Conservation (phyloP, 1,140 invertebrate species). For the Hestina assimilis region DNA sequence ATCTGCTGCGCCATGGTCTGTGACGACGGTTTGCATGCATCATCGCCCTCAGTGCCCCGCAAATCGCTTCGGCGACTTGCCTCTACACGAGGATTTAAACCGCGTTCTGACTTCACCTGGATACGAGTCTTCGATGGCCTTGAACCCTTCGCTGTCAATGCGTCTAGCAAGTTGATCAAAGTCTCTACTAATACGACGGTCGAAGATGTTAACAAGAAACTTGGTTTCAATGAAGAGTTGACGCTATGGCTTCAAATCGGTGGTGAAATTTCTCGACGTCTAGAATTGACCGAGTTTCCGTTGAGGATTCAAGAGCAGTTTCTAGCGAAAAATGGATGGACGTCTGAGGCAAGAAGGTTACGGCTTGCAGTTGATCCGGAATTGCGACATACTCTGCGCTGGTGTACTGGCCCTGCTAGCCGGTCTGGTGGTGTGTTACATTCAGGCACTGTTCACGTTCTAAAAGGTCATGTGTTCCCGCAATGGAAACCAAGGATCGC, state of each 20-base stretch:
- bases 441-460: slow-evolving; percentile 80
- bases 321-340: slow-evolving; percentile 80
- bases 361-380: slow-evolving; percentile 83
- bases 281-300: slow-evolving; percentile 79
- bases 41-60: slow-evolving; percentile 57
- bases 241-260: slow-evolving; percentile 83
- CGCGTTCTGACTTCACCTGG: slow-evolving; percentile 73
- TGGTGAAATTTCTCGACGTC: slow-evolving; percentile 78
- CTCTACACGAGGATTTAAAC: slow-evolving; percentile 78
- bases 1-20: slow-evolving; percentile 68
- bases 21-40: slow-evolving; percentile 57
- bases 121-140: slow-evolving; percentile 81
- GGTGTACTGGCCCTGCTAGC: slow-evolving; percentile 80
- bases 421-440: slow-evolving; percentile 71
- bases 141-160: slow-evolving; percentile 70
- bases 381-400: slow-evolving; percentile 80
- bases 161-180: slow-evolving; percentile 79
- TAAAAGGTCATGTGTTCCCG: slow-evolving; percentile 84
- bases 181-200: slow-evolving; percentile 80
- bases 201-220: slow-evolving; percentile 80
- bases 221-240: slow-evolving; percentile 79
- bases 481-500: slow-evolving; percentile 82
- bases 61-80: slow-evolving; percentile 77
- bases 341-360: slow-evolving; percentile 78
- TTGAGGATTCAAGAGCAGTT: slow-evolving; percentile 82